Evolutionary conservation across 2,888 invertebrate genomes (phyloP).

Genomic region (Tenthredo amoena): DNA sequence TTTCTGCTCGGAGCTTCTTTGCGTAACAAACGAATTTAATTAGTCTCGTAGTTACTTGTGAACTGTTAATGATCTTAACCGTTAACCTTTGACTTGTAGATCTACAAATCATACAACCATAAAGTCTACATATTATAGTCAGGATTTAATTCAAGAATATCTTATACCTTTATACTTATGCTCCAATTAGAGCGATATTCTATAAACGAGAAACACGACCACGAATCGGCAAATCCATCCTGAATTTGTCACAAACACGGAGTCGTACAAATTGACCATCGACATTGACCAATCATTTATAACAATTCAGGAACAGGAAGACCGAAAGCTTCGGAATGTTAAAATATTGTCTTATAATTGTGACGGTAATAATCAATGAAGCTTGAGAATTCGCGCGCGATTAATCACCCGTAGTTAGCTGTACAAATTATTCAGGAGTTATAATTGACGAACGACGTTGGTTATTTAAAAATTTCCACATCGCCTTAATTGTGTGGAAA

Average conservation of each 20-base stretch:
- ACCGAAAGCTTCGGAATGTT: background rate
- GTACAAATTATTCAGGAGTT: background rate
- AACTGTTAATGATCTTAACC: no score
- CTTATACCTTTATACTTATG: background rate
- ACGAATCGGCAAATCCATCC: background rate
- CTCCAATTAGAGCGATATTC: background rate
- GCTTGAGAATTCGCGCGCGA: background rate
- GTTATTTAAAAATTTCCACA: background rate
- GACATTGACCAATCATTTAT: no score
- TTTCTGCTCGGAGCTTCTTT: no score
- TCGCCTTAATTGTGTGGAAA: background rate
- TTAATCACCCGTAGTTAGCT: background rate
- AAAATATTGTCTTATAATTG: background rate
- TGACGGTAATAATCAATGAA: background rate
- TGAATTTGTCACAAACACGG: background rate
- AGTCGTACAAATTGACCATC: background rate
- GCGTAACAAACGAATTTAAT: no score
- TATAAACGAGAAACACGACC: no score
- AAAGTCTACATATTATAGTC: background rate
- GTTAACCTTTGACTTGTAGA: background rate
- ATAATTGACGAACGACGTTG: background rate
- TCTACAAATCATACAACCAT: background rate
- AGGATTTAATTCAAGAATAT: background rate
- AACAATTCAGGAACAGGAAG: background rate
- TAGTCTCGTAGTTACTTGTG: no score